Conservation (phyloP, 2,113 vertebrate species). For the Triplophysa tibetana region DNA sequence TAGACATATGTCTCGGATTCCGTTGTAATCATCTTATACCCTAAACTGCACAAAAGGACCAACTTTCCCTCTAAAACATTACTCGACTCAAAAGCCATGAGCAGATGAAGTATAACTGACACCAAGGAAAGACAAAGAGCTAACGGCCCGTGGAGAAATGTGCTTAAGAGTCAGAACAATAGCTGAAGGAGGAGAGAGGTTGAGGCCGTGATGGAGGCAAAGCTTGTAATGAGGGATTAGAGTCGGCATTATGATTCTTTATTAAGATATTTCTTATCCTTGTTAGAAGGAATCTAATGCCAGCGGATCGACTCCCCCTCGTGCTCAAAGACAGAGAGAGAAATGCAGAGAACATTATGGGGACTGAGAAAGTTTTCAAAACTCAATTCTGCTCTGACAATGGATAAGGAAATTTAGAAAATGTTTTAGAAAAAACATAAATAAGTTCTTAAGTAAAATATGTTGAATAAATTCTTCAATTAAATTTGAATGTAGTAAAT, state of each 20-base stretch:
- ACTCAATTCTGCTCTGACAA: not conserved
- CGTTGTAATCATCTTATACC: constrained; percentile 69
- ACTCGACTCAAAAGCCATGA: constrained; percentile 69
- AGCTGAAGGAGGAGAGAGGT: constrained; percentile 55
- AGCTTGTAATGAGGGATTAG: constrained; percentile 76
- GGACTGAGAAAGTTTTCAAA: constrained; percentile 35
- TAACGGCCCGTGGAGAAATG: constrained; percentile 57
- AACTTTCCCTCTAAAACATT: constrained; percentile 63
- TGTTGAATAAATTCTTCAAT: not conserved
- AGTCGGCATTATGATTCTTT: constrained; percentile 74
- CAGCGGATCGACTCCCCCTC: constrained; percentile 68
- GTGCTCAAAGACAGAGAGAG: constrained; percentile 58
- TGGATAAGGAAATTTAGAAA: not conserved
- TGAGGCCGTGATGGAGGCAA: constrained; percentile 59
- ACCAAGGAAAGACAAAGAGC: constrained; percentile 67
- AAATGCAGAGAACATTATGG: constrained; percentile 21
- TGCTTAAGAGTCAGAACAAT: constrained; percentile 68
- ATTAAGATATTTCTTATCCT: constrained; percentile 79
- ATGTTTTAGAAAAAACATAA: not conserved
- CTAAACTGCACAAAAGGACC: constrained; percentile 72
- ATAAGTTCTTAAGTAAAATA: no score
- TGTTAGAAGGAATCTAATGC: constrained; percentile 73
- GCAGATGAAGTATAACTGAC: constrained; percentile 70
- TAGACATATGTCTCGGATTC: constrained; percentile 79
- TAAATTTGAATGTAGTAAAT: no score